phyloP scores from a whole-genome alignment of 2,113 vertebrate genomes.

The Trichomycterus rosablanca region DNA sequence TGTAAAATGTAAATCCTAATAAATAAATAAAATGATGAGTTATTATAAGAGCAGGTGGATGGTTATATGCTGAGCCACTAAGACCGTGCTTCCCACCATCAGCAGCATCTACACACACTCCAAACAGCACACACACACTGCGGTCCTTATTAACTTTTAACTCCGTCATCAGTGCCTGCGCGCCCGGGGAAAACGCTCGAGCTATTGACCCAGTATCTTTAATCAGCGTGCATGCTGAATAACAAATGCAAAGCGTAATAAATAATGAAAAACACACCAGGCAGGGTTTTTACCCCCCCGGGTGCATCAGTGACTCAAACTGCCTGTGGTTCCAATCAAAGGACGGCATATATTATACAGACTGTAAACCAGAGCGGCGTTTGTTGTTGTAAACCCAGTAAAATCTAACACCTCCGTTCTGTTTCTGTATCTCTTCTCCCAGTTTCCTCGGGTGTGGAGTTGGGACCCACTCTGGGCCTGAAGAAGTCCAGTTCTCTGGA shows the following conservation, averaged over 20 bases:
- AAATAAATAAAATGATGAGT: too few species aligned
- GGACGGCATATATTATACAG: neutral
- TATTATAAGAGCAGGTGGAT: too few species aligned
- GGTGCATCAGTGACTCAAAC: neutral
- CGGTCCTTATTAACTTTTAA: conserved; percentile 27
- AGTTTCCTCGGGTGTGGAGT: conserved; percentile 68
- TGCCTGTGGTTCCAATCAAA: neutral
- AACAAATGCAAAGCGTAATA: conserved; percentile 12
- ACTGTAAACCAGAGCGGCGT: too few species aligned
- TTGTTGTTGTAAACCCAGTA: too few species aligned
- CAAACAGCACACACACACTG: neutral
- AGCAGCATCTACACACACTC: neutral
- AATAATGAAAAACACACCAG: neutral
- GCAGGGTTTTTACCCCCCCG: neutral
- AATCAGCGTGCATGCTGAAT: conserved; percentile 2
- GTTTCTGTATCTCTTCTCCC: conserved; percentile 2
- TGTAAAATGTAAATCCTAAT: too few species aligned
- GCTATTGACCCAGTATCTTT: conserved; percentile 26
- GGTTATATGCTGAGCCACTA: too few species aligned
- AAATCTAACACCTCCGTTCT: too few species aligned
- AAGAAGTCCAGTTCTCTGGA: conserved; percentile 97
- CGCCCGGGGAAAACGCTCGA: conserved; percentile 8
- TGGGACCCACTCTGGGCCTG: conserved; percentile 90
- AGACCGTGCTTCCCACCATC: too few species aligned
- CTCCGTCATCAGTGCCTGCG: conserved; percentile 17